Conservation (phyloP, 2,888 invertebrate genomes). For the Agrotis segetum region DNA sequence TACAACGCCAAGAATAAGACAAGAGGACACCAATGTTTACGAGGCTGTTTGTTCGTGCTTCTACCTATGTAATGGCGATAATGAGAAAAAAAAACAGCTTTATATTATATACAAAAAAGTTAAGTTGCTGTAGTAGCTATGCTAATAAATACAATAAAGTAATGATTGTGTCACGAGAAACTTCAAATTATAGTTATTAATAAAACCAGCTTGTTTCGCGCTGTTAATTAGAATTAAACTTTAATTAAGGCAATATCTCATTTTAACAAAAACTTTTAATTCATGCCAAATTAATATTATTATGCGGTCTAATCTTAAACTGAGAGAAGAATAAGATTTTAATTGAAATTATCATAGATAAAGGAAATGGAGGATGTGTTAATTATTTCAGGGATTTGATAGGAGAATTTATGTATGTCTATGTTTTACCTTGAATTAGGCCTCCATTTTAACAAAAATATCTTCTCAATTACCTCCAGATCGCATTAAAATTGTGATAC, state of each 20-base stretch:
- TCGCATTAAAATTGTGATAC: background rate
- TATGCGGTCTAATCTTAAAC: background rate
- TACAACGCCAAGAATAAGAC: conserved; percentile 56
- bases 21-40: too few relatives aligned
- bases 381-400: background rate
- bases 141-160: background rate
- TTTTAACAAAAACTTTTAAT: background rate
- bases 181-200: conserved; percentile 8
- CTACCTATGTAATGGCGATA: too few relatives aligned
- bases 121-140: background rate
- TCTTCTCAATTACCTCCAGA: background rate
- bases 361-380: background rate
- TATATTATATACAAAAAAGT: too few relatives aligned
- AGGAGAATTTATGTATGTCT: too few relatives aligned
- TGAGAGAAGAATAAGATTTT: background rate
- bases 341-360: background rate
- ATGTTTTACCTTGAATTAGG: background rate
- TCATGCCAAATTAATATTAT: background rate
- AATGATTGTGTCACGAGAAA: background rate
- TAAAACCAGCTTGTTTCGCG: conserved; percentile 1
- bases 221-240: conserved; percentile 4
- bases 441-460: background rate
- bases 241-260: background rate
- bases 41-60: too few relatives aligned
- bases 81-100: too few relatives aligned